A percentile compares a stretch with the other conserved stretches of the same genome.
Evolutionary conservation across 2,888 invertebrate genomes (phyloP).

Genomic region (Dynastes maya): DNA sequence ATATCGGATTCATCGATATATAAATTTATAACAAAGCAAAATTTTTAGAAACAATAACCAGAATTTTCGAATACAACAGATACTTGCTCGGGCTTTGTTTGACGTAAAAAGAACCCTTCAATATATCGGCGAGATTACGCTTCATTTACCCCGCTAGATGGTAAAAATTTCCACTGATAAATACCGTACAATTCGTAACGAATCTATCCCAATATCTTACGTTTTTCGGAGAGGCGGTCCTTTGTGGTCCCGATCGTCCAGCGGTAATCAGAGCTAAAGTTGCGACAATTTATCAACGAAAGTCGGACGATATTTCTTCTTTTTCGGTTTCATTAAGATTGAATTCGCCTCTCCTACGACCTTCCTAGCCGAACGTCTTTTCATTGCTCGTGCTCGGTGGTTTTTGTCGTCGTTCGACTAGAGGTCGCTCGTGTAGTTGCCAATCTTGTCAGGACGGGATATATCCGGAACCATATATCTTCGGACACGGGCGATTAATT

Average conservation of each 20-base stretch:
- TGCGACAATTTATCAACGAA: slow-evolving; percentile 66
- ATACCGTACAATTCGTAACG: slow-evolving; percentile 65
- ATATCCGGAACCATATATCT: slow-evolving; percentile 35
- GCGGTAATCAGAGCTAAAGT: slow-evolving; percentile 67
- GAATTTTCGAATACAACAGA: no score
- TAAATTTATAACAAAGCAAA: no score
- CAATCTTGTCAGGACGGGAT: slow-evolving; percentile 25
- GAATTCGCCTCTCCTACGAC: slow-evolving; percentile 41
- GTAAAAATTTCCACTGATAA: slow-evolving; percentile 63
- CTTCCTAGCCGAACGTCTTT: slow-evolving; percentile 12
- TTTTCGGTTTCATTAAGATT: slow-evolving; percentile 63
- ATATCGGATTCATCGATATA: no score
- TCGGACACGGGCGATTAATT: slow-evolving; percentile 38
- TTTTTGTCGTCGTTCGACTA: slow-evolving; percentile 3
- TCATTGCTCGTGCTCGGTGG: slow-evolving; percentile 15
- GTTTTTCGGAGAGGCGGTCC: slow-evolving; percentile 68
- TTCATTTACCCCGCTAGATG: slow-evolving; percentile 41
- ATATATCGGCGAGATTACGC: slow-evolving; percentile 36
- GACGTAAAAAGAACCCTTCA: no score
- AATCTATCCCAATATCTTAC: slow-evolving; percentile 68
- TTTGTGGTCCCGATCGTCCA: slow-evolving; percentile 73
- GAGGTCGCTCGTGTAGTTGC: neutral
- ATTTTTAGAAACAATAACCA: no score
- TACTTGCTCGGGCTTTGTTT: no score
- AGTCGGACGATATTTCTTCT: slow-evolving; percentile 64